Percentiles rank a stretch among this genome's conserved stretches.
Conservation (phyloP, 2,888 invertebrate genomes). For the Dicyrtomina minuta region DNA sequence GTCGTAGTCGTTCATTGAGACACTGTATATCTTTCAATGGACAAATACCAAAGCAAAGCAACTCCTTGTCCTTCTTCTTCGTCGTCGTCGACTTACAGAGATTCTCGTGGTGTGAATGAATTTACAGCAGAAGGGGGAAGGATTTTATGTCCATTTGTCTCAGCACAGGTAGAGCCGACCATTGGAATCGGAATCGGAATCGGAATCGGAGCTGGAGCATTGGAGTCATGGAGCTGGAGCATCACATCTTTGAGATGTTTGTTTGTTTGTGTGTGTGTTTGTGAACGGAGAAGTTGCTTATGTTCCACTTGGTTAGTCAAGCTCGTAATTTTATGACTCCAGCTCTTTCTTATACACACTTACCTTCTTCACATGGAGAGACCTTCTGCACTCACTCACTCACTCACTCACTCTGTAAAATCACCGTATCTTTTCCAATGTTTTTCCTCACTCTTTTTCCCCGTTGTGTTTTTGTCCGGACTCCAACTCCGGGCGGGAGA, state of each 20-base stretch:
- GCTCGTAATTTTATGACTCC: constrained; percentile 29
- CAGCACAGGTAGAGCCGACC: not conserved
- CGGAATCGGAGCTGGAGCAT: too few species aligned
- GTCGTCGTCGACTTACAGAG: too few species aligned
- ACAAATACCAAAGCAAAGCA: not conserved
- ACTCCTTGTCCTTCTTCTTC: too few species aligned
- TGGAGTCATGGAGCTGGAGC: too few species aligned
- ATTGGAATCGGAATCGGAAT: too few species aligned
- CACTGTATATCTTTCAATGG: too few species aligned
- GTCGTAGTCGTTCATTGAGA: too few species aligned
- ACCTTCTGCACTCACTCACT: too few species aligned
- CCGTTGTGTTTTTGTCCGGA: not conserved
- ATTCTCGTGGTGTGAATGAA: constrained; percentile 12
- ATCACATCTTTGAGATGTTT: not conserved
- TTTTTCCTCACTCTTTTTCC: not conserved
- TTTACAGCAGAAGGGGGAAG: not conserved
- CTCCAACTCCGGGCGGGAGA: too few species aligned
- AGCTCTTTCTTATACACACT: constrained; percentile 10
- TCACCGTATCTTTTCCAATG: constrained; percentile 1
- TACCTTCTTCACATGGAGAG: too few species aligned
- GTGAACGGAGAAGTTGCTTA: constrained; percentile 21
- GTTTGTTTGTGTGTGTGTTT: constrained; percentile 7
- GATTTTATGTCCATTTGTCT: not conserved
- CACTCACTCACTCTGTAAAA: too few species aligned
- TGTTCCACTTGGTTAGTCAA: constrained; percentile 32